A percentile compares a stretch with the other conserved stretches of the same genome.
phyloP scores from a whole-genome alignment of 2,797 vertebrate species.

The Rachycentron canadum region DNA sequence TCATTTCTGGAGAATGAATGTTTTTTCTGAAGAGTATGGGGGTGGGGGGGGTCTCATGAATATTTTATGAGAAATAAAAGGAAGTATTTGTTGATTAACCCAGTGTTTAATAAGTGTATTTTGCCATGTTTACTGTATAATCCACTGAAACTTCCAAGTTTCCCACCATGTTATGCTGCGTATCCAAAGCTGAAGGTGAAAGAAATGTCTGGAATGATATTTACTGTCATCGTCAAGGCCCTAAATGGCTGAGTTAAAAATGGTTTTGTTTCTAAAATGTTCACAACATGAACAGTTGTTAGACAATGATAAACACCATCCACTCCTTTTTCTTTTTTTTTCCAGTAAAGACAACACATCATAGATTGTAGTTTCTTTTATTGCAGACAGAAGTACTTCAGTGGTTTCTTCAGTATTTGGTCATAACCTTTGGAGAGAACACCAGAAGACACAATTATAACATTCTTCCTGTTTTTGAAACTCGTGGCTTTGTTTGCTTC shows the following conservation, averaged over 20 bases:
- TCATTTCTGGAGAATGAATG: conserved; percentile 6
- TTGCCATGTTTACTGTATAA: not conserved
- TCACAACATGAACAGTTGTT: not conserved
- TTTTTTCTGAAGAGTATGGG: conserved; percentile 28
- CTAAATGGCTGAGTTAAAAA: not conserved
- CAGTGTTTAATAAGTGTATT: not conserved
- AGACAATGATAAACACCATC: not conserved
- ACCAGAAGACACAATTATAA: conserved; percentile 40
- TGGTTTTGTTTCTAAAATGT: not conserved
- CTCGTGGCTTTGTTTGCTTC: conserved; percentile 22
- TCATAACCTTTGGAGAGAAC: conserved; percentile 67
- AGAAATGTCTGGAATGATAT: not conserved
- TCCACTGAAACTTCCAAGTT: no score
- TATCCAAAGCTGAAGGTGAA: conserved; percentile 1
- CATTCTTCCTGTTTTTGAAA: conserved; percentile 49
- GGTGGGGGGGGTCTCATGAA: conserved; percentile 43
- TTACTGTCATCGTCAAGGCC: not conserved
- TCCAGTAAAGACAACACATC: not conserved
- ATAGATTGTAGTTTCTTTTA: conserved; percentile 8
- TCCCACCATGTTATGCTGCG: no score
- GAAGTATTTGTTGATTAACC: conserved; percentile 51
- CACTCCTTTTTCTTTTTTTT: not conserved
- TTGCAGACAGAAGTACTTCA: conserved; percentile 5
- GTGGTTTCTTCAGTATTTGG: conserved; percentile 58
- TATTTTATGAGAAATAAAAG: conserved; percentile 78